Evolutionary conservation across 2,888 invertebrate genomes (phyloP).

Genomic region (Heliconius charithonia): DNA sequence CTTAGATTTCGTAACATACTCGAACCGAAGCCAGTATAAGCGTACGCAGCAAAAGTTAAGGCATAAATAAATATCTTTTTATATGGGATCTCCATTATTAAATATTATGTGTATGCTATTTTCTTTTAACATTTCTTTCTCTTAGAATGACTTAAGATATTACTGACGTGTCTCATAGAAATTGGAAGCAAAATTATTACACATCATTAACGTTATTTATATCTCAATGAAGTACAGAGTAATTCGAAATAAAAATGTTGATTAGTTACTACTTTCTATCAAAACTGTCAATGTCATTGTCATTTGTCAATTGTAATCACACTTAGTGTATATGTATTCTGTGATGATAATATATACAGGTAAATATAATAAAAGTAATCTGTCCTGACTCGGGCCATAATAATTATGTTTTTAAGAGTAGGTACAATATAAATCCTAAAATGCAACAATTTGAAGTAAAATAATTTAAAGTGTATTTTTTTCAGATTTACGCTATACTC

Average conservation of each 20-base stretch:
- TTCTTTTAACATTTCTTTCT: constrained; percentile 35
- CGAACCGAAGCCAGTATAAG: constrained; percentile 92
- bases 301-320: neutral
- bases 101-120: constrained; percentile 23
- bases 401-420: too few species aligned
- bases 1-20: constrained; percentile 88
- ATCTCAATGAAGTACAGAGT: constrained; percentile 10
- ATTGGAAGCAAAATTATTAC: constrained; percentile 21
- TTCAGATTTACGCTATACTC: too few species aligned
- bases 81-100: constrained; percentile 88
- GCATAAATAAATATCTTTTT: constrained; percentile 89
- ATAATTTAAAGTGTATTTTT: too few species aligned
- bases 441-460: too few species aligned
- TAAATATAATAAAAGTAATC: too few species aligned
- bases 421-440: too few species aligned
- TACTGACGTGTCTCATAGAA: constrained; percentile 46
- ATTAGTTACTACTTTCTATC: neutral
- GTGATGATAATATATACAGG: neutral
- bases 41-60: constrained; percentile 90
- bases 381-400: too few species aligned
- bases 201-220: constrained; percentile 30
- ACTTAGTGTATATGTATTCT: too few species aligned
- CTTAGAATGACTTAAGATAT: neutral
- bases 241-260: neutral
- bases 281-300: constrained; percentile 6